phyloP scores from a whole-genome alignment of 2,113 vertebrate genomes.

The Hucho hucho region DNA sequence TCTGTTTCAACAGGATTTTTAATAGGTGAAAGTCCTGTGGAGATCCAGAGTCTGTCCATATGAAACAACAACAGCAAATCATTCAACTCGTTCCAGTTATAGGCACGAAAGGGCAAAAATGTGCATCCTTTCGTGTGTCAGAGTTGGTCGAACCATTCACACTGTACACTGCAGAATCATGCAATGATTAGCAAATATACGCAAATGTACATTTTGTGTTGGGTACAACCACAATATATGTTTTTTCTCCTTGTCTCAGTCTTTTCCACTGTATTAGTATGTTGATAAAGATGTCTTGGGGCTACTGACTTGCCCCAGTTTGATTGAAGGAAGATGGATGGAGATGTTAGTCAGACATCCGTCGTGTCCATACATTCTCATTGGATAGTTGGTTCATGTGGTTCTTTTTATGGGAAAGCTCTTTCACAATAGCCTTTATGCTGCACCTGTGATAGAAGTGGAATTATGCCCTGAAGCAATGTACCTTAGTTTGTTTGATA shows the following conservation, averaged over 20 bases:
- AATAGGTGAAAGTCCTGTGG: background rate
- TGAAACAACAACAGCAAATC: background rate
- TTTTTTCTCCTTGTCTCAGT: background rate
- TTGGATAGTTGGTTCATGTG: slow-evolving; percentile 21
- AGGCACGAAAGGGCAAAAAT: background rate
- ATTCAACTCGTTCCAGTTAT: background rate
- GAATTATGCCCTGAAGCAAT: slow-evolving; percentile 34
- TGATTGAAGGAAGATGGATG: slow-evolving; percentile 40
- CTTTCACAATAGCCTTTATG: slow-evolving; percentile 22
- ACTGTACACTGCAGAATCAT: background rate
- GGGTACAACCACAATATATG: background rate
- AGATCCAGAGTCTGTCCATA: background rate
- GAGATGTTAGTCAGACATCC: slow-evolving; percentile 15
- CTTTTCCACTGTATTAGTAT: background rate
- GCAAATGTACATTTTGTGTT: background rate
- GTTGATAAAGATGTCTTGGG: background rate
- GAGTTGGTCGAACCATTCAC: background rate
- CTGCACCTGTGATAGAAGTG: slow-evolving; percentile 37
- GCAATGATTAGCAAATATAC: background rate
- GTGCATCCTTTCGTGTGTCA: background rate
- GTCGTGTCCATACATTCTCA: slow-evolving; percentile 45
- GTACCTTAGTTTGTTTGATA: slow-evolving; percentile 13
- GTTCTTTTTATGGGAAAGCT: slow-evolving; percentile 20
- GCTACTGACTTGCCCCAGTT: slow-evolving; percentile 11
- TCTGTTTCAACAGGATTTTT: background rate